Percentiles rank a stretch among this genome's conserved stretches.
Conservation (phyloP, 2,113 vertebrate species). For the Meles meles region DNA sequence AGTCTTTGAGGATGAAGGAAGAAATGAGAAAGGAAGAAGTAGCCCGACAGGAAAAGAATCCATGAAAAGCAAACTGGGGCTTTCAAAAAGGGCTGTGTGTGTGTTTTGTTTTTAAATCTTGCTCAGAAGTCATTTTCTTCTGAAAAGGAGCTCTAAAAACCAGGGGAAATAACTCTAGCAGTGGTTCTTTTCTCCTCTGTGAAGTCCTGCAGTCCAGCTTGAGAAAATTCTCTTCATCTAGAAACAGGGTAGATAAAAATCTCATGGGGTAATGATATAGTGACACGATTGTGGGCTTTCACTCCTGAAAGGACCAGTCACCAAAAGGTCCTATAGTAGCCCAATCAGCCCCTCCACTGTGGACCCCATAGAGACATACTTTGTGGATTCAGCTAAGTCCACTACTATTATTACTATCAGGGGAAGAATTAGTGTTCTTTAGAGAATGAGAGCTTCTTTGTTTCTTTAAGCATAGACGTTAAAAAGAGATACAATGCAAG, state of each 20-base stretch:
- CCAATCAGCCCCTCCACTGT: not conserved
- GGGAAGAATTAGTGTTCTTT: not conserved
- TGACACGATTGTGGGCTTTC: not conserved
- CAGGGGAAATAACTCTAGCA: not conserved
- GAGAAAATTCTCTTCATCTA: not conserved
- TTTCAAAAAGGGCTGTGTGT: not conserved
- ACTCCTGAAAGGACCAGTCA: not conserved
- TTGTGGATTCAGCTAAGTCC: not conserved
- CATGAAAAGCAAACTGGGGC: not conserved
- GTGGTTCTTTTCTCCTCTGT: not conserved
- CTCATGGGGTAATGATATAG: not conserved
- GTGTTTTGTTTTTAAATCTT: not conserved
- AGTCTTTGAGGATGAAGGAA: not conserved
- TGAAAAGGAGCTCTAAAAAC: not conserved
- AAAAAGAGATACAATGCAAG: not conserved
- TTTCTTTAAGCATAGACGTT: not conserved
- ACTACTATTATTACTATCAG: not conserved
- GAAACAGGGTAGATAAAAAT: conserved; percentile 1
- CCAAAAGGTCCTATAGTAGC: not conserved
- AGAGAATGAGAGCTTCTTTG: not conserved
- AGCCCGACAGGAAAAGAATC: not conserved
- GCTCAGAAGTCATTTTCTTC: not conserved
- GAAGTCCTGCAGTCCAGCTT: not conserved
- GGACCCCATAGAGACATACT: not conserved
- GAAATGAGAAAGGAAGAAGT: not conserved